Conservation (phyloP, 2,888 invertebrate species). For the Allygus modestus region DNA sequence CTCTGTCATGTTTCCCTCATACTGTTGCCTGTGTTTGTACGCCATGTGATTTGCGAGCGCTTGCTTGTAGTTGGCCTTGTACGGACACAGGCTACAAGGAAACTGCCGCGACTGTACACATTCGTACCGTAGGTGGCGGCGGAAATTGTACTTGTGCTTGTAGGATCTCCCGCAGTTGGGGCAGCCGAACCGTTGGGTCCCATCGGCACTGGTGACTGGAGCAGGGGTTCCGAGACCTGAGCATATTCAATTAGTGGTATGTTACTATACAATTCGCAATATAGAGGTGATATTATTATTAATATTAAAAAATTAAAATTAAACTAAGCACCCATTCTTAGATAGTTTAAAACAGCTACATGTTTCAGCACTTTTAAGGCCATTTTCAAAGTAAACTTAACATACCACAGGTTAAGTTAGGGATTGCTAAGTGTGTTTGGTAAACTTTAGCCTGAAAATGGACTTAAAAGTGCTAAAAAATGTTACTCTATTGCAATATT, state of each 20-base stretch:
- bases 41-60: constrained; percentile 26
- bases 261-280: no score
- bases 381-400: no score
- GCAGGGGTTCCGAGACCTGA: neutral
- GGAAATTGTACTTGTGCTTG: constrained; percentile 67
- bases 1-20: neutral
- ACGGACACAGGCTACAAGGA: constrained; percentile 60
- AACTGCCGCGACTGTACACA: constrained; percentile 72
- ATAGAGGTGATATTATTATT: no score
- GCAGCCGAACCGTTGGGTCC: constrained; percentile 58
- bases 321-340: no score
- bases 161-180: constrained; percentile 71
- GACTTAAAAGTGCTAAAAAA: no score
- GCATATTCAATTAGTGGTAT: neutral
- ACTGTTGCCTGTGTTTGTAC: neutral
- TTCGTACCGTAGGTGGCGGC: constrained; percentile 70
- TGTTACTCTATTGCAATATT: no score
- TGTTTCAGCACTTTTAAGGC: no score
- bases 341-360: no score
- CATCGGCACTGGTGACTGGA: constrained; percentile 13
- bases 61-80: constrained; percentile 64
- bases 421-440: no score
- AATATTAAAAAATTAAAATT: no score
- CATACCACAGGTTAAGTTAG: no score
- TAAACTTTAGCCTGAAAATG: no score